phyloP scores from a whole-genome alignment of 2,888 invertebrate species.

The Ornithoptera alexandrae region DNA sequence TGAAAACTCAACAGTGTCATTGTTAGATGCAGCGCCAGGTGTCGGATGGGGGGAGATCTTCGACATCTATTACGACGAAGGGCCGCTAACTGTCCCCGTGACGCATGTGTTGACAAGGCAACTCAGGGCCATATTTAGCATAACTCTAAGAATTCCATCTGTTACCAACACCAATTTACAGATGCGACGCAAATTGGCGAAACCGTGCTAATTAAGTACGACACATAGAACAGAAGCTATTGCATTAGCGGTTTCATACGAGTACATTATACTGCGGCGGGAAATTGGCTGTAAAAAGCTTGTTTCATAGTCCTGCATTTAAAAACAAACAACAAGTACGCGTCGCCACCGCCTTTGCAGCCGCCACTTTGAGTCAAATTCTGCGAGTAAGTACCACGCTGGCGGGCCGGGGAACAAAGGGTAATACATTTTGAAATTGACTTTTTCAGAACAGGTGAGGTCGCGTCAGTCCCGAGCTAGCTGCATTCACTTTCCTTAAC shows the following conservation, averaged over 20 bases:
- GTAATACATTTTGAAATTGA: slow-evolving; percentile 67
- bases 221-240: slow-evolving; percentile 27
- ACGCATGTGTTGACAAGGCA: slow-evolving; percentile 51
- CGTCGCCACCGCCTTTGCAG: slow-evolving; percentile 50
- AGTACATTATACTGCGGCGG: slow-evolving; percentile 38
- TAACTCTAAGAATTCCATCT: slow-evolving; percentile 58
- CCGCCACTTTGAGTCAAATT: slow-evolving; percentile 52
- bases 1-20: background rate
- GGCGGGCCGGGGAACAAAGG: slow-evolving; percentile 66
- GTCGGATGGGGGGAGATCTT: background rate
- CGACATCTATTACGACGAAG: slow-evolving; percentile 58
- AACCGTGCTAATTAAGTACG: slow-evolving; percentile 52
- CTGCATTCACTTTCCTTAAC: slow-evolving; percentile 63
- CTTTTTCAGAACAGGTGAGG: slow-evolving; percentile 69
- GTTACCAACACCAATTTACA: slow-evolving; percentile 52
- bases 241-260: slow-evolving; percentile 8
- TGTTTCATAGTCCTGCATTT: slow-evolving; percentile 24
- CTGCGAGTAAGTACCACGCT: slow-evolving; percentile 51
- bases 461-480: slow-evolving; percentile 55
- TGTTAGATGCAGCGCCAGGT: background rate
- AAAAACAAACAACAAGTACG: slow-evolving; percentile 40
- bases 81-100: slow-evolving; percentile 64
- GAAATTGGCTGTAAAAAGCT: slow-evolving; percentile 43
- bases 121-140: slow-evolving; percentile 59
- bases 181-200: slow-evolving; percentile 65